Percentiles rank a stretch among this genome's conserved stretches.
These are phyloP conservation scores for Fregata magnificens DNA, from an alignment of 2,113 vertebrate species.

Conservation along the genomic window DNA sequence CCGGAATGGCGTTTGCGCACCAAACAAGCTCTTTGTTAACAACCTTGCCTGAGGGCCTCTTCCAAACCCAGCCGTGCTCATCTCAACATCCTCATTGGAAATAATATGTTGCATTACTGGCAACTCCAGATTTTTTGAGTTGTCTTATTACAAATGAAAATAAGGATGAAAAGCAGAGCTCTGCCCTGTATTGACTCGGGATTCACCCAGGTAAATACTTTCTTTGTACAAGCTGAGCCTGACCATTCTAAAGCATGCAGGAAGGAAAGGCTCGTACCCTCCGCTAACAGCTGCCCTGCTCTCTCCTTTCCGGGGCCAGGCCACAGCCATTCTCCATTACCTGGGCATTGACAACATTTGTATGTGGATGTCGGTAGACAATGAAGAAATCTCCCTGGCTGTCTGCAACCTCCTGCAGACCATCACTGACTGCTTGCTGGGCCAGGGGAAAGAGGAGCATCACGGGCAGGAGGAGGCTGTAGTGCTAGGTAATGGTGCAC, in stretches of 20 bases:
- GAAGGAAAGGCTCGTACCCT: neutral
- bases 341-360: constrained; percentile 86
- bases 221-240: neutral
- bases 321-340: constrained; percentile 85
- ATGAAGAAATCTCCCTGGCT: constrained; percentile 88
- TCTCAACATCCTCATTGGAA: neutral
- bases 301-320: constrained; percentile 68
- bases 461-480: constrained; percentile 91
- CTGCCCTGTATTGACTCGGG: neutral
- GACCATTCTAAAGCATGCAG: neutral
- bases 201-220: neutral
- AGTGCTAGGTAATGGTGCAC: constrained; percentile 80
- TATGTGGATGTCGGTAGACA: constrained; percentile 87
- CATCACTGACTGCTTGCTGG: constrained; percentile 87
- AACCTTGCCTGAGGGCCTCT: neutral
- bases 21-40: neutral
- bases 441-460: constrained; percentile 80
- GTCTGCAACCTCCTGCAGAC: constrained; percentile 90
- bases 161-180: neutral
- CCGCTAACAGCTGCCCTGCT: neutral
- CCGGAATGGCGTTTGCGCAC: neutral
- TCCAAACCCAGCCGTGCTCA: neutral
- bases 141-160: neutral
- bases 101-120: neutral
- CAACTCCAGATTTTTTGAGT: neutral